These are phyloP conservation scores for Cyprinella venusta DNA, from an alignment of 2,797 vertebrate genomes.

Conservation along the genomic window DNA sequence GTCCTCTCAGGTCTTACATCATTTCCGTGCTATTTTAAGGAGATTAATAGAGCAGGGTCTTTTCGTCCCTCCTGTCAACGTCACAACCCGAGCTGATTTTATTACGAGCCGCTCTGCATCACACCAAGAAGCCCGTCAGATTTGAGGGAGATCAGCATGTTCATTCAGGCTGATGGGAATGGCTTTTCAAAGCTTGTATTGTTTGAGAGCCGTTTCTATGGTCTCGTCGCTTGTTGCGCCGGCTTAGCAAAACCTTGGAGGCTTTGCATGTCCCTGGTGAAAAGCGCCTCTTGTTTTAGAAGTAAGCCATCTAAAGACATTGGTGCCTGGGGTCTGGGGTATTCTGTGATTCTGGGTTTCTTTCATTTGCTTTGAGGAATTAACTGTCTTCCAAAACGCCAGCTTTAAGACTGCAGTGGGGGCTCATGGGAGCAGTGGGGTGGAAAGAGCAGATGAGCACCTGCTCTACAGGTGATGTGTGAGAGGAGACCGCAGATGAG, in stretches of 20 bases:
- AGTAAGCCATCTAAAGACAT: constrained; percentile 25
- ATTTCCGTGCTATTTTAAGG: constrained; percentile 67
- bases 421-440: constrained; percentile 2
- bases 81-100: constrained; percentile 39
- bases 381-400: constrained; percentile 7
- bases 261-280: constrained; percentile 31
- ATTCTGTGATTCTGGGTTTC: constrained; percentile 20
- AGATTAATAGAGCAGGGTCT: constrained; percentile 55
- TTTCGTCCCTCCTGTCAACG: constrained; percentile 48
- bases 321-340: neutral
- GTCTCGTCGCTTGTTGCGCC: neutral
- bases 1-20: constrained; percentile 53
- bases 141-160: constrained; percentile 37
- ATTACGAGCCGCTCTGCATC: constrained; percentile 49
- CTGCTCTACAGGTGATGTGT: constrained; percentile 31
- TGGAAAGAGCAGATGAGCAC: constrained; percentile 30
- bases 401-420: constrained; percentile 11
- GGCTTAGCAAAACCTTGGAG: constrained; percentile 31
- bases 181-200: constrained; percentile 6
- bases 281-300: constrained; percentile 41
- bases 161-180: neutral
- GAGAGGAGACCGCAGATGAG: constrained; percentile 9
- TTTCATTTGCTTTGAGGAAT: constrained; percentile 43
- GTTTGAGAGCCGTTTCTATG: neutral
- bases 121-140: constrained; percentile 31